A percentile compares a stretch with the other conserved stretches of the same genome.
Evolutionary conservation across 2,888 invertebrate genomes (phyloP).

Genomic region (Cenopis cana): DNA sequence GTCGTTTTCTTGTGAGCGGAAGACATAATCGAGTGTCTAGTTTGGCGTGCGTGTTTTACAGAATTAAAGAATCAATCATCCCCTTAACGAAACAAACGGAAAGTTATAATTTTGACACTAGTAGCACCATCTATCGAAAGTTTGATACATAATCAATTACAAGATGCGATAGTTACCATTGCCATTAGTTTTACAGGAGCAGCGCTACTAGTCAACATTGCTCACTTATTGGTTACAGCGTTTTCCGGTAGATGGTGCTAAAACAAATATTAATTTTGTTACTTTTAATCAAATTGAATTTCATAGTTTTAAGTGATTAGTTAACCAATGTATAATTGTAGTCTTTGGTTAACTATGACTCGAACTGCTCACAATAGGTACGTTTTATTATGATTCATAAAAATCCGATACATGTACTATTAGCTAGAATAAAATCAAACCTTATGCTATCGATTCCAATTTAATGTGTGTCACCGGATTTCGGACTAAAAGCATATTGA

Average conservation of each 20-base stretch:
- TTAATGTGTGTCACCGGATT: constrained; percentile 30
- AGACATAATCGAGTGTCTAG: no score
- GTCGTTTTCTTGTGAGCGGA: no score
- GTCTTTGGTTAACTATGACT: neutral
- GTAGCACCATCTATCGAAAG: constrained; percentile 53
- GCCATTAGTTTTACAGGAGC: no score
- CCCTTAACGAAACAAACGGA: neutral
- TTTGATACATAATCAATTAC: constrained; percentile 27
- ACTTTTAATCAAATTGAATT: no score
- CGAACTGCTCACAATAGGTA: neutral
- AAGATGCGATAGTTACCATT: neutral
- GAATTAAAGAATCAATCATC: no score
- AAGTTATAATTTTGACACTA: constrained; percentile 41
- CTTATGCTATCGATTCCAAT: constrained; percentile 19
- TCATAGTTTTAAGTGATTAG: no score
- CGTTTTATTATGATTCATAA: neutral
- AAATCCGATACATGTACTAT: no score
- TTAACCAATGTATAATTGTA: no score
- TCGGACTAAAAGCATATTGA: constrained; percentile 22
- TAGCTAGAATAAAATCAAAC: neutral
- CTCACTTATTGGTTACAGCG: neutral
- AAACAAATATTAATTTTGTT: neutral
- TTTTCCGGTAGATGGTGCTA: constrained; percentile 19
- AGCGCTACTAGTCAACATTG: neutral
- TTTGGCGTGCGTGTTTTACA: no score